These are phyloP conservation scores for Peromyscus maniculatus DNA, from an alignment of 2,113 vertebrate species.

Conservation along the genomic window DNA sequence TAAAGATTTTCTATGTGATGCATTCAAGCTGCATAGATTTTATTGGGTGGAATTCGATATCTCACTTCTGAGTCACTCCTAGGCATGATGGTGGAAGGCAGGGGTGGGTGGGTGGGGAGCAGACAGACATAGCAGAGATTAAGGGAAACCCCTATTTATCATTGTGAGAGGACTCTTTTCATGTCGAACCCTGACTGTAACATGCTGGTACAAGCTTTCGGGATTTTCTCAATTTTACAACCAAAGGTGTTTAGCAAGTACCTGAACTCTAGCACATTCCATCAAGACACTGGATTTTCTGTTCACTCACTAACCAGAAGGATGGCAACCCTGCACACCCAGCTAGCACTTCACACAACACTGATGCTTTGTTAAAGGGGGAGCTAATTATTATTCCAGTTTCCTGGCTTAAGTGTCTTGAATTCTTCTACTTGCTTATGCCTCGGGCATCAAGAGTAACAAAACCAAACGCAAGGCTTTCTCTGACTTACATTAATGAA, in stretches of 20 bases:
- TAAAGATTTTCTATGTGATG: neutral
- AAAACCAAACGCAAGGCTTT: conserved; percentile 70
- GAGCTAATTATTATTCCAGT: conserved; percentile 79
- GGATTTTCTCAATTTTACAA: conserved; percentile 61
- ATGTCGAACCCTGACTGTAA: conserved; percentile 36
- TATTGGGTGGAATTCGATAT: neutral
- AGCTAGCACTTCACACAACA: conserved; percentile 69
- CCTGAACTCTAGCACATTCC: conserved; percentile 44
- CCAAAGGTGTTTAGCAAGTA: conserved; percentile 39
- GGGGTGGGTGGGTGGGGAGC: too few species aligned
- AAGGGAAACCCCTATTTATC: neutral
- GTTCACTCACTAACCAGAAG: conserved; percentile 68
- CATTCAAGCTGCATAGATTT: neutral
- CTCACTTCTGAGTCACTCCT: neutral
- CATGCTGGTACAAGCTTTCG: neutral
- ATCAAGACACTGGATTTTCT: conserved; percentile 22
- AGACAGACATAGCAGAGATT: neutral
- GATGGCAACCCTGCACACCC: conserved; percentile 64
- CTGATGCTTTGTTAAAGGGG: conserved; percentile 72
- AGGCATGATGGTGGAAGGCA: neutral
- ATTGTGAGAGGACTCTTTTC: neutral
- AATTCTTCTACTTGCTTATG: conserved; percentile 80
- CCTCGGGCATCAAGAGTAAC: conserved; percentile 82
- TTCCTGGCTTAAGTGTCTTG: conserved; percentile 77
- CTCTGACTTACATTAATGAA: conserved; percentile 64